A percentile compares a stretch with the other conserved stretches of the same genome.
Conservation (phyloP, 1,140 invertebrate species). For the Nomia melanderi region DNA sequence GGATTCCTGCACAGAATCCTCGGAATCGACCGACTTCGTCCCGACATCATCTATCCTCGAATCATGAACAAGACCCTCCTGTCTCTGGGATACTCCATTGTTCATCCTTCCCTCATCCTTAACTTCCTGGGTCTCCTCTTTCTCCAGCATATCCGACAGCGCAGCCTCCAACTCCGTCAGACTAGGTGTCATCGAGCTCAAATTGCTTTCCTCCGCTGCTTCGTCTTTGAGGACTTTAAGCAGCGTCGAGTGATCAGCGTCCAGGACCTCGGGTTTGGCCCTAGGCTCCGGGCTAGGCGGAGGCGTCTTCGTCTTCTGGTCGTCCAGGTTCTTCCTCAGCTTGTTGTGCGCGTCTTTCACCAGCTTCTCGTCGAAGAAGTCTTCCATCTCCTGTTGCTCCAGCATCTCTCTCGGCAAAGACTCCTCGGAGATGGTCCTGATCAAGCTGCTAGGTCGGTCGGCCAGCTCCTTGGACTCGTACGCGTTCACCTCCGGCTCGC, state of each 20-base stretch:
- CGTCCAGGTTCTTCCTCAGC: constrained; percentile 44
- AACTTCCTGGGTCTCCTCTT: constrained; percentile 62
- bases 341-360: constrained; percentile 57
- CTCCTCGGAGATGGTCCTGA: constrained; percentile 78
- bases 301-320: constrained; percentile 64
- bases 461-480: constrained; percentile 70
- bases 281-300: constrained; percentile 72
- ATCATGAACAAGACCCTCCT: constrained; percentile 63
- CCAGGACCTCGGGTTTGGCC: constrained; percentile 62
- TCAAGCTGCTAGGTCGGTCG: constrained; percentile 49
- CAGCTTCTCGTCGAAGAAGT: constrained; percentile 63
- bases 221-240: constrained; percentile 71
- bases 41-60: background rate
- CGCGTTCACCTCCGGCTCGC: constrained; percentile 67
- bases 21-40: constrained; percentile 1
- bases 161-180: constrained; percentile 77
- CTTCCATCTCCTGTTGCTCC: constrained; percentile 64
- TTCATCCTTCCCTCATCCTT: constrained; percentile 14
- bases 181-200: constrained; percentile 78
- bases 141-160: constrained; percentile 77
- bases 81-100: constrained; percentile 59
- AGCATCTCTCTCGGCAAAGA: constrained; percentile 76
- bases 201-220: constrained; percentile 67
- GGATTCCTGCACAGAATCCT: background rate
- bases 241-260: constrained; percentile 67